Evolutionary conservation across 2,797 vertebrate genomes (phyloP), one percentile per base, ranked within the genome.

Genomic region (Crypturellus tataupa): DNA sequence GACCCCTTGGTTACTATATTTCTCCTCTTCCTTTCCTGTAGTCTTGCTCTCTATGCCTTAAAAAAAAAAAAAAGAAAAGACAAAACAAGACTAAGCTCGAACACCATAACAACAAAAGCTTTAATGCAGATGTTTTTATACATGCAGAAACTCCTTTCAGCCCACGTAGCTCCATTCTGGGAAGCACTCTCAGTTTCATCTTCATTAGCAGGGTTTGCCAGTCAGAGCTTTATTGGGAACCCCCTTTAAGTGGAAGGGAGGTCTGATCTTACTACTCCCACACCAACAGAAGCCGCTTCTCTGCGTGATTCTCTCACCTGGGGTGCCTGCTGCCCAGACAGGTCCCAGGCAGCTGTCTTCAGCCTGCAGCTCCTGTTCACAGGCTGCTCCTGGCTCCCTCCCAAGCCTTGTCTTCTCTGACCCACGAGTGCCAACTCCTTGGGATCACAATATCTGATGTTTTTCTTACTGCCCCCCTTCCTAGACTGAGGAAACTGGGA

Each of bases 271-370:
- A 33, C 2, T 0, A 42, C 89, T 92, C 82, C 89, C 85, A 77
- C 2, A 73, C 73, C 87, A 93, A 94, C 56, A 91, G 68, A 95
- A 87, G 85, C 95, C 91, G 92, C 89, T 94, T 95, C 95, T 44
- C 85, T 87, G 89, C 87, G 60, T n/a, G 89, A 80, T 20, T 81
- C 88, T 55, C 93, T 91, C 89, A 80, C 94, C 94, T 90, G 73
- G 87, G 82, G 73, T 96, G 92, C 89, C 67, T 91, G 94, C 92
- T 93, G 94, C 89, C 91, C 87, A 97, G 94, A 97, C 90, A 86
- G 91, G 93, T 91, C 89, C 91, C 94, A 96, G 94, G 93, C 94
- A 97, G 85, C 95, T 95, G 96, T 94, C 94, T 97, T 87, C 94
- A 96, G 94, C 91, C 95, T 93, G 92, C 87, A 91, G 94, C 95